phyloP scores from a whole-genome alignment of 2,888 invertebrate genomes.

The Cheilosia pagana region DNA sequence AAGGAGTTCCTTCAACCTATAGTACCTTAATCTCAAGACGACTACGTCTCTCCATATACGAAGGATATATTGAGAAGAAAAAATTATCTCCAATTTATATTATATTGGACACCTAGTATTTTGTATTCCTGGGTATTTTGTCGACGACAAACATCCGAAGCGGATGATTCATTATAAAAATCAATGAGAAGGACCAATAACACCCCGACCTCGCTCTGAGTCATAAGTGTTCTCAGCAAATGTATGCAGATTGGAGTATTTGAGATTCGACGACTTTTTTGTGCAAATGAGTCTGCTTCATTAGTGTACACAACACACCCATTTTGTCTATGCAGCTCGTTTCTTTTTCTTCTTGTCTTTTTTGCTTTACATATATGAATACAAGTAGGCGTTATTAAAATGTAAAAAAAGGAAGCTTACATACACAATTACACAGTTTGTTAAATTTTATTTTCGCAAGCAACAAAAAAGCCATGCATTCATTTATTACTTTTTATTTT shows the following conservation, averaged over 20 bases:
- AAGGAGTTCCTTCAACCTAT: background rate
- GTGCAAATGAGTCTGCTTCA: background rate
- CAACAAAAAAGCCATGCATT: constrained; percentile 51
- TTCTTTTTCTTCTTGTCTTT: too few species aligned
- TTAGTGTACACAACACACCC: background rate
- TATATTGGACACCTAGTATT: background rate
- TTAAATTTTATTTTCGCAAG: background rate
- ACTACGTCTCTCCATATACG: background rate
- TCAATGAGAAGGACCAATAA: constrained; percentile 7
- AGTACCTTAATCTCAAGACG: background rate
- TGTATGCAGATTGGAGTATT: background rate
- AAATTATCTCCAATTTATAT: background rate
- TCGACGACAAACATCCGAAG: background rate
- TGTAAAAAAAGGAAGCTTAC: background rate
- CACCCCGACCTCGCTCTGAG: background rate
- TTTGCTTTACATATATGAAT: too few species aligned
- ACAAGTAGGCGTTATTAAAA: background rate
- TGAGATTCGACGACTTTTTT: background rate
- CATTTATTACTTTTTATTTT: background rate
- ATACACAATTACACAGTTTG: constrained; percentile 2
- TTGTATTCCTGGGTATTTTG: constrained; percentile 1
- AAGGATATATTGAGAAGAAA: background rate
- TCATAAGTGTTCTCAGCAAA: background rate
- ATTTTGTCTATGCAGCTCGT: too few species aligned
- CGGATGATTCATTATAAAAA: constrained; percentile 9